Conservation (phyloP, 1,140 invertebrate genomes). For the Megalonaias nervosa region DNA sequence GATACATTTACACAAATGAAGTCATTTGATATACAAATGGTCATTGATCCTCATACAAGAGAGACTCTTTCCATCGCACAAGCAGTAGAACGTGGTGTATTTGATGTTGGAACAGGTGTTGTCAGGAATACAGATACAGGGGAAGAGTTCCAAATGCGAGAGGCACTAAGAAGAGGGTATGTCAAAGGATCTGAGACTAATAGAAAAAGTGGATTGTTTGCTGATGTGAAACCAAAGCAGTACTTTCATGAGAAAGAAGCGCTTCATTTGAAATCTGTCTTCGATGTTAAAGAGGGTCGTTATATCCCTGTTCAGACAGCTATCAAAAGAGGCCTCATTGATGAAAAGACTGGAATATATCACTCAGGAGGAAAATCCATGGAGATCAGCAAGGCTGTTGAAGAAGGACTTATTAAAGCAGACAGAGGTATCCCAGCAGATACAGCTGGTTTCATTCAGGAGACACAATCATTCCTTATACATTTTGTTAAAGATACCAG, state of each 20-base stretch:
- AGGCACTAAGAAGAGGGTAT: constrained; percentile 83
- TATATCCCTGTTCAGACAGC: constrained; percentile 82
- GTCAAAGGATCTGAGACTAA: constrained; percentile 73
- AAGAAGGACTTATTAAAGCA: constrained; percentile 77
- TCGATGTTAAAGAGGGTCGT: constrained; percentile 79
- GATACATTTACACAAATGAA: constrained; percentile 51
- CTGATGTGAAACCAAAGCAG: constrained; percentile 24
- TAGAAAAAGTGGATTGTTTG: constrained; percentile 35
- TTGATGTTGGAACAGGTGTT: constrained; percentile 54
- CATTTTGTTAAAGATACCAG: constrained; percentile 86
- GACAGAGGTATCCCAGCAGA: constrained; percentile 74
- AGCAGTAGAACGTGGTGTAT: constrained; percentile 81
- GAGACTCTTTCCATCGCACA: constrained; percentile 84
- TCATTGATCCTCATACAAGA: constrained; percentile 72
- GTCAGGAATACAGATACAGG: constrained; percentile 80
- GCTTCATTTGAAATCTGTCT: constrained; percentile 67
- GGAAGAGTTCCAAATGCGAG: constrained; percentile 78
- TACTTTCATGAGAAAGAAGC: constrained; percentile 38
- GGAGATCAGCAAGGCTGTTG: constrained; percentile 83
- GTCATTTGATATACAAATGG: constrained; percentile 53
- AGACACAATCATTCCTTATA: constrained; percentile 82
- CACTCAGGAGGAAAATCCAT: constrained; percentile 79
- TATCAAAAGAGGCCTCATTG: constrained; percentile 81
- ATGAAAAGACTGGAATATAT: constrained; percentile 84
- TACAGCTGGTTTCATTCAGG: constrained; percentile 80